A percentile compares a stretch with the other conserved stretches of the same genome.
Conservation (phyloP, 2,888 invertebrate genomes). For the Tetramorium bicarinatum region DNA sequence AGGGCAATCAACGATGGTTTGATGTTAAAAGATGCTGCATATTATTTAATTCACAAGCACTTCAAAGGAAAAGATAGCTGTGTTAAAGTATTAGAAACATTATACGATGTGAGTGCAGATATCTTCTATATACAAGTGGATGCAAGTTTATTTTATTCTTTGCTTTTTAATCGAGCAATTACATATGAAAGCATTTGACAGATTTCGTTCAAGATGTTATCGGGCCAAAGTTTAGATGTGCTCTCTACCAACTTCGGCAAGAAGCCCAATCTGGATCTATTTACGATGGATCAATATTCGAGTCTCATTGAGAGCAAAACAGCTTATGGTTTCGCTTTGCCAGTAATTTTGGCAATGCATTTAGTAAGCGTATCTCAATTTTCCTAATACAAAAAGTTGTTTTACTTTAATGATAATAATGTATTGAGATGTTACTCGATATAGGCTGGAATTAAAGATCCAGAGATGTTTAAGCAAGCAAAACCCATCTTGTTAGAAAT, state of each 20-base stretch:
- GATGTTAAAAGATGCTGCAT: slow-evolving; percentile 93
- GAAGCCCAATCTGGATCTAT: slow-evolving; percentile 90
- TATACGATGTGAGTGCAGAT: slow-evolving; percentile 90
- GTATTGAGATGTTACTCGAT: neutral
- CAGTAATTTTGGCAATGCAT: slow-evolving; percentile 94
- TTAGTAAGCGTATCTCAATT: neutral
- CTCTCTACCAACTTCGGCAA: slow-evolving; percentile 88
- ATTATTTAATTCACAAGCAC: slow-evolving; percentile 92
- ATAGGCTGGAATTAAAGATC: slow-evolving; percentile 90
- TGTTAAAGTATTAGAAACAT: slow-evolving; percentile 92
- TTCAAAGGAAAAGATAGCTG: slow-evolving; percentile 93
- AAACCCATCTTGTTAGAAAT: slow-evolving; percentile 95
- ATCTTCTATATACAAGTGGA: too few relatives aligned
- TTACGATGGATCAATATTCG: slow-evolving; percentile 94
- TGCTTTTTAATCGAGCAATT: too few relatives aligned
- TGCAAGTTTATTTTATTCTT: too few relatives aligned
- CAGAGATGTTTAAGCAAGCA: slow-evolving; percentile 93
- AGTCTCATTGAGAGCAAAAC: slow-evolving; percentile 96
- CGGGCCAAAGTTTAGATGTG: slow-evolving; percentile 94
- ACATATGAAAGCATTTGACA: neutral
- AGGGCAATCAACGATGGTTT: slow-evolving; percentile 95
- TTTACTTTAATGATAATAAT: neutral
- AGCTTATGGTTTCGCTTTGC: slow-evolving; percentile 97
- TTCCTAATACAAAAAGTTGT: neutral
- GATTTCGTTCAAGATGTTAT: slow-evolving; percentile 90